Evolutionary conservation across 2,113 vertebrate species (phyloP).

Genomic region (Macroglossus sobrinus): DNA sequence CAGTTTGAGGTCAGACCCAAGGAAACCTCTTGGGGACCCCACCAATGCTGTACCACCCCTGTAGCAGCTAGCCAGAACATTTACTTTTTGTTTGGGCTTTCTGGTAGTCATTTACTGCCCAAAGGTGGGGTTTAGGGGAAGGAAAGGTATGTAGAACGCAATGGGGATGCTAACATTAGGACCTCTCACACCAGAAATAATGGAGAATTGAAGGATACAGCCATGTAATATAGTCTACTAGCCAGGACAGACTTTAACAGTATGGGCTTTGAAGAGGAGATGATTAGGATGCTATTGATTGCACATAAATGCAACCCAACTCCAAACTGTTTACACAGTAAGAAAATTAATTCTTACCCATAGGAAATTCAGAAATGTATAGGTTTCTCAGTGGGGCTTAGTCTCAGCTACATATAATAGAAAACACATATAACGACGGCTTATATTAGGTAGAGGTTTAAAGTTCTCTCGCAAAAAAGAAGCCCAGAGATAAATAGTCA

Average conservation of each 20-base stretch:
- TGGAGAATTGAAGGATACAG: background rate
- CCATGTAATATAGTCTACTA: background rate
- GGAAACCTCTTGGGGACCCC: background rate
- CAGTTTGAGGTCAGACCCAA: background rate
- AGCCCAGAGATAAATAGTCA: background rate
- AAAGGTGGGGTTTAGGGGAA: background rate
- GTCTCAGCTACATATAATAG: background rate
- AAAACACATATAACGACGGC: background rate
- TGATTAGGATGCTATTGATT: background rate
- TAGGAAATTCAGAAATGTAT: slow-evolving; percentile 28
- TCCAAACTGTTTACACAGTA: background rate
- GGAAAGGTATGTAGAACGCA: background rate
- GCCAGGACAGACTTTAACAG: background rate
- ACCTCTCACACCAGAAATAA: background rate
- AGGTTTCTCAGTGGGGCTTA: background rate
- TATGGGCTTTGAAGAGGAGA: slow-evolving; percentile 19
- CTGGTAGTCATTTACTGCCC: background rate
- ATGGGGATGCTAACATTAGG: background rate
- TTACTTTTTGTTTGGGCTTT: background rate
- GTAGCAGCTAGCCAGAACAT: background rate
- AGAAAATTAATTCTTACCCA: slow-evolving; percentile 37
- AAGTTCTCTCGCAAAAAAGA: background rate
- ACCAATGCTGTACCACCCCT: background rate
- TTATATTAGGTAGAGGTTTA: background rate
- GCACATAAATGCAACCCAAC: background rate